Evolutionary conservation across 2,113 vertebrate species (phyloP), one percentile per base, ranked within the genome.

Genomic region (Neotoma lepida): DNA sequence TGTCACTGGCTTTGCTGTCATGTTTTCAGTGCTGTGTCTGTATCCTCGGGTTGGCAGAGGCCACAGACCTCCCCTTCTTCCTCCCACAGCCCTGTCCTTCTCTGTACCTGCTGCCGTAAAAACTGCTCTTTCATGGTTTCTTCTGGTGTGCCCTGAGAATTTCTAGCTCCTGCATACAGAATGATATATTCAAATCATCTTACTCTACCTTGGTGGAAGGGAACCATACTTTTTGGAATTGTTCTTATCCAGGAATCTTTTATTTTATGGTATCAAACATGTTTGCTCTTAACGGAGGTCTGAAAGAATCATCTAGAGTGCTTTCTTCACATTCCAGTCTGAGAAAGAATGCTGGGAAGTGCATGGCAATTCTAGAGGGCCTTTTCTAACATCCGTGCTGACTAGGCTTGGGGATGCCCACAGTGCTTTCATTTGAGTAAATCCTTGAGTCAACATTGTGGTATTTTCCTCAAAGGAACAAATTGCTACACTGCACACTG

Each of bases 231-330:
- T 91, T 44, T 1, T 26, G 33, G 61, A 77, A 70, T 91, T 30
- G 61, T 56, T 86, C 97, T 93, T 28, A 95, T 93, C 91, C 93
- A 63, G 41, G 80, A 41, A 74, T 74, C 68, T 51, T 46, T 90
- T 9, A 70, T 95, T 97, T 95, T 90, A 91, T 84, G 93, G 39
- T 56, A 71, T 86, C 39, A 39, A 89, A 97, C 86, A 82, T 51
- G 54, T 94, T 94, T 95, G 86, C 76, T 95, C 89, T 95, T 93
- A n/a, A 68, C 95, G 94, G 70, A 17, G 2, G n/a, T 88, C 92
- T 89, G 26, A 14, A 33, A 49, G 71, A 94, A 96, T 91, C 89
- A 10, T 95, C 89, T 49, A n/a, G 86, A 88, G 86, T 8, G 58
- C 49, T 41, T 0, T 49, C 41, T 96, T 97, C 95, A 87, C 74